Evolutionary conservation across 2,113 vertebrate genomes (phyloP).

Genomic region (Sceloporus undulatus): DNA sequence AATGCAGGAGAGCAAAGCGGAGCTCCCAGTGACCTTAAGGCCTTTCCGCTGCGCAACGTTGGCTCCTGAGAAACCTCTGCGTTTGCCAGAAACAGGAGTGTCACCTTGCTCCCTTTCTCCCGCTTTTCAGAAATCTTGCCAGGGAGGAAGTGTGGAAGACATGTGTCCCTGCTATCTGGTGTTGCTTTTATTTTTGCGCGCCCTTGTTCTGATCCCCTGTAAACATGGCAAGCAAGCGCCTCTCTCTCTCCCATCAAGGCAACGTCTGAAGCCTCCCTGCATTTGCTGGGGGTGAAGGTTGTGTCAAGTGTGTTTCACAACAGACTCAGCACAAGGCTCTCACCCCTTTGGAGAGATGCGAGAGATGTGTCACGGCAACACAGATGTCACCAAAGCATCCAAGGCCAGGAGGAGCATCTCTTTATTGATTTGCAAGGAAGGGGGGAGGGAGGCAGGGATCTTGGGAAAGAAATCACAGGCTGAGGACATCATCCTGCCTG

Average conservation of each 20-base stretch:
- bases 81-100: too few relatives aligned
- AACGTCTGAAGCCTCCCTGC: neutral
- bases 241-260: neutral
- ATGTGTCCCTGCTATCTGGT: neutral
- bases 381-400: neutral
- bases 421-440: neutral
- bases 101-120: neutral
- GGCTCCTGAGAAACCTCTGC: too few relatives aligned
- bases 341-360: neutral
- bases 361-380: neutral
- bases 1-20: too few relatives aligned
- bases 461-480: too few relatives aligned
- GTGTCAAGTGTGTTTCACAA: slow-evolving; percentile 12
- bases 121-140: neutral
- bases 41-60: too few relatives aligned
- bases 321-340: neutral
- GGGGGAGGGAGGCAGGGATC: neutral
- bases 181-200: neutral
- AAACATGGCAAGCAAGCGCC: neutral
- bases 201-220: neutral
- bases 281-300: slow-evolving; percentile 9
- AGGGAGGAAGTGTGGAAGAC: neutral
- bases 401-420: neutral
- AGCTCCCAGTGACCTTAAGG: too few relatives aligned
- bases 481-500: too few relatives aligned